phyloP scores from a whole-genome alignment of 2,888 invertebrate genomes.

The Anarsia innoxiella region DNA sequence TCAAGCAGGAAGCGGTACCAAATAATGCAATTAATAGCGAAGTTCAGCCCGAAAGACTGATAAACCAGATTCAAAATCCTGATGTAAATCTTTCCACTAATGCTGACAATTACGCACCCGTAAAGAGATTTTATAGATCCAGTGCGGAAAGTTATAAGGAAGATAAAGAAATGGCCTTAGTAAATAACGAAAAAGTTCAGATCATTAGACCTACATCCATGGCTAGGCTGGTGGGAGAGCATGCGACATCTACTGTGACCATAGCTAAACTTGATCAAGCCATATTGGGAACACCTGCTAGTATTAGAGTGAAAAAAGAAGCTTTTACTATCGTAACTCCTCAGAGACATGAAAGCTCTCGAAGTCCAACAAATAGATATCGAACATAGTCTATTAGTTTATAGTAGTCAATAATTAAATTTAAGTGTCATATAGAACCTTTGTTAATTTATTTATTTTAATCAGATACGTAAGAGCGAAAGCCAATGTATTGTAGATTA shows the following conservation, averaged over 20 bases:
- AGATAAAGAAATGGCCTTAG: constrained; percentile 43
- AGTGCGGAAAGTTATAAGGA: constrained; percentile 46
- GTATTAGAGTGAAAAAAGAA: constrained; percentile 26
- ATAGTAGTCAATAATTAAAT: constrained; percentile 60
- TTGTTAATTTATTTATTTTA: constrained; percentile 53
- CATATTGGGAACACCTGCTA: constrained; percentile 3
- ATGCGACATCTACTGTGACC: constrained; percentile 41
- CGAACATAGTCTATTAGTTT: constrained; percentile 41
- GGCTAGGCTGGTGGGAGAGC: constrained; percentile 45
- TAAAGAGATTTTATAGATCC: constrained; percentile 57
- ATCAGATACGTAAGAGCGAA: constrained; percentile 12
- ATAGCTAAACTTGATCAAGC: constrained; percentile 12
- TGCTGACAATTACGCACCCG: constrained; percentile 34
- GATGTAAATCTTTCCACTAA: constrained; percentile 35
- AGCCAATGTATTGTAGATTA: constrained; percentile 13
- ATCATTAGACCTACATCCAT: constrained; percentile 52
- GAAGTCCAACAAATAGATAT: constrained; percentile 28
- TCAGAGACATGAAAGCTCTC: constrained; percentile 24
- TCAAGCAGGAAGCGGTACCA: constrained; percentile 48
- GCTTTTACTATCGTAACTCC: constrained; percentile 36
- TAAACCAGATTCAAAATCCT: constrained; percentile 44
- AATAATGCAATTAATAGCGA: constrained; percentile 28
- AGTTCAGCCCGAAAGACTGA: constrained; percentile 42
- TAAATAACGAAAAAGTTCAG: constrained; percentile 59
- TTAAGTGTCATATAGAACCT: constrained; percentile 57